Base-by-base conservation (phyloP, 1,140 invertebrate genomes). In the Maconellicoccus hirsutus region DNA sequence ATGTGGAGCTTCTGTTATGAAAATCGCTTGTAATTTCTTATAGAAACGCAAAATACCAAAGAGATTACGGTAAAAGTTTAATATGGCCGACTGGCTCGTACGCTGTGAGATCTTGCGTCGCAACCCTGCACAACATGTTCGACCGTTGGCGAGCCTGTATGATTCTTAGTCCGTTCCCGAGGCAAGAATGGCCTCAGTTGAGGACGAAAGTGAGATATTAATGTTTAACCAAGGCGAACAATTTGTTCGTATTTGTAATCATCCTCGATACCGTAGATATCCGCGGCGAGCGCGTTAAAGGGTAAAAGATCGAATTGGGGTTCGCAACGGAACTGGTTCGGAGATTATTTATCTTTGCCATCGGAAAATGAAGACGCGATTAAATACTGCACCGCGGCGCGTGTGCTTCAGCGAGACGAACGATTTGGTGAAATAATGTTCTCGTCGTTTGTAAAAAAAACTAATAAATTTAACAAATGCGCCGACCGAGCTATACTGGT, bases 71-170 rank as follows among this genome's bases (percentile, higher is more conserved):
- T 3, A 92, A 92, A 78, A 84, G 81, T 73, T 80, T 93, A 22
- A 79, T 81, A 59, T 98, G 94, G 94, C 93, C 94, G 0, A 78
- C 80, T 21, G 85, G 92, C 16, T 90, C 90, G 23, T 79, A 83
- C n/a, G 83, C 86, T 0, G 81, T 91, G 1, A 79, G 83, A 59
- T 75, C 81, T 26, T 80, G 82, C 71, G 83, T 87, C 33, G 78
- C 82, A 0, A 79, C 81, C 1, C 79, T 92, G 70, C 83, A 83
- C 75, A 82, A 78, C n/a, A 85, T 89, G 69, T 87, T 84, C 77
- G 81, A 84, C 1, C 84, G 90, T 74, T 98, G 96, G 96, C 80
- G 91, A 59, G 94, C 92, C 1, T 89, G 84, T 80, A 94, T 94
- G 86, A 86, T 94, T 59, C 83, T 98, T 0, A 84, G 84, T 74